phyloP scores from a whole-genome alignment of 2,888 invertebrate genomes.

The Suillia variegata region DNA sequence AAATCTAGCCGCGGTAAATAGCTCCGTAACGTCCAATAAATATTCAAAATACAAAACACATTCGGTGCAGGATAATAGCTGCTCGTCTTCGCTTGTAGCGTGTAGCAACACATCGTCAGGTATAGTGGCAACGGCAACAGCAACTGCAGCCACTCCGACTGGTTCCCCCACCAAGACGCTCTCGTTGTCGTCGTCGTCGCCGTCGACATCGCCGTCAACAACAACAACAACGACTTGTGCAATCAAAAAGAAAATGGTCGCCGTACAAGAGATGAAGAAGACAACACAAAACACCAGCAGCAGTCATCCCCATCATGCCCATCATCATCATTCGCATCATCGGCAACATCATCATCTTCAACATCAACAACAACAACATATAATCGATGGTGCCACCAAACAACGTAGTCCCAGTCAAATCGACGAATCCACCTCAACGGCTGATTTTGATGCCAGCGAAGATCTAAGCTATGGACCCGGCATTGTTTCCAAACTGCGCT shows the following conservation, averaged over 20 bases:
- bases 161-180: conserved; percentile 31
- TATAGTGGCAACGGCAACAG: conserved; percentile 10
- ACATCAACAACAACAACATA: conserved; percentile 26
- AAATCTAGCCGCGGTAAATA: conserved; percentile 29
- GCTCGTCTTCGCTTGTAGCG: conserved; percentile 6
- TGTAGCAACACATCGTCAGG: too few relatives aligned
- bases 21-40: conserved; percentile 17
- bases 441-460: conserved; percentile 67
- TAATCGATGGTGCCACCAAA: conserved; percentile 11
- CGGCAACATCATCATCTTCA: conserved; percentile 29
- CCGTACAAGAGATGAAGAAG: conserved; percentile 61
- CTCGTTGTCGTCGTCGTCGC: conserved; percentile 31
- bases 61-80: conserved; percentile 19
- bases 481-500: conserved; percentile 85
- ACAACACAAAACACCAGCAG: conserved; percentile 50
- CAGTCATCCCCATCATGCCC: conserved; percentile 43
- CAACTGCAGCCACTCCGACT: conserved; percentile 11
- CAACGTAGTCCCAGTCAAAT: neutral
- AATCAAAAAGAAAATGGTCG: conserved; percentile 63
- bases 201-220: too few relatives aligned
- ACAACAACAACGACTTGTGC: conserved; percentile 28
- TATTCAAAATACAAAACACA: conserved; percentile 28
- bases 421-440: conserved; percentile 19
- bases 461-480: conserved; percentile 90
- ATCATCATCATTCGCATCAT: conserved; percentile 24